Evolutionary conservation across 2,888 invertebrate genomes (phyloP), one percentile per base, ranked within the genome.

Genomic region (Agonopterix arenella): DNA sequence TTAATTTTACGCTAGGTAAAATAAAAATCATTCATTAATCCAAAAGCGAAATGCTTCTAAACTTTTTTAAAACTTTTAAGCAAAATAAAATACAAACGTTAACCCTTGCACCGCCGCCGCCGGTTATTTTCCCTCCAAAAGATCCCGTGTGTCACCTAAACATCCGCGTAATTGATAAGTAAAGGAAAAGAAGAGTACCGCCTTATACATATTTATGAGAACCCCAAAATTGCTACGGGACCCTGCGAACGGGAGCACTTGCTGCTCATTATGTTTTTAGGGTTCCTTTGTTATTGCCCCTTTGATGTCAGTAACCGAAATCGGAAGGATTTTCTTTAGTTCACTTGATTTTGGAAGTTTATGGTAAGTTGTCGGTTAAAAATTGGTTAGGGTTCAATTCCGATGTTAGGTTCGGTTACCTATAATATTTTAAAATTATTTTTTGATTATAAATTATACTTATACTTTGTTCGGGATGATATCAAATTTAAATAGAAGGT

Each of bases 161-260:
- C 82, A 83, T 76, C 79, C 84, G 81, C 79, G 80, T 89, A 89
- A 90, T 90, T 90, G 89, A 85, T 89, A 89, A 89, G 88, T 85
- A 85, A 85, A 88, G 88, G 84, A 89, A 89, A 88, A 89, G 85
- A 88, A 86, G 80, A 81, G 70, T 66, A 73, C 81, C 76, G 76
- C 79, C 81, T 79, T 74, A 86, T 88, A 86, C 85, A 88, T 88
- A 89, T 89, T 85, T 88, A 88, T 89, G 86, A 88, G 83, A 65
- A 58, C 68, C 74, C 76, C 77, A 69, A 84, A 88, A 86, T 85
- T 88, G 84, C 74, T 84, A 78, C 81, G 81, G 84, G 79, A 78
- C 83, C 84, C 67, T 88, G 86, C 80, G 88, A 86, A 84, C 80
- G 65, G 76, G 68, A 79, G 84, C 88, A 88, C 88, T 88, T 89